Evolutionary conservation across 2,113 vertebrate species (phyloP), one percentile per base, ranked within the genome.

Genomic region (Acrocephalus arundinaceus): DNA sequence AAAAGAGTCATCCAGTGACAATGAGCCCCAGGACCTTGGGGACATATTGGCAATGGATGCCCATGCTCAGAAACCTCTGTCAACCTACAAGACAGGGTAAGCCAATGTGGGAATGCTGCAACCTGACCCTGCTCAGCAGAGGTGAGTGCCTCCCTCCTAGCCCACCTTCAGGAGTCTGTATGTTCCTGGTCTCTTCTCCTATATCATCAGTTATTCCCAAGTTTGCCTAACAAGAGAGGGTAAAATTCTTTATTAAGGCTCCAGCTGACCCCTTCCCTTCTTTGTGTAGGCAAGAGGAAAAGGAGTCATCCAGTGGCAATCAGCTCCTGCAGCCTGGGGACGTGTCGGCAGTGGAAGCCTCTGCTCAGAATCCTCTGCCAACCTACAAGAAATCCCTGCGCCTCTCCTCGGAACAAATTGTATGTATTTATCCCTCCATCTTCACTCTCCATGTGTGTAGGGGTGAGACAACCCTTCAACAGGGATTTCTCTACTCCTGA

Each of bases 351-450:
- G 49, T 71, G 2, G 90, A 93, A 65, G 51, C 18, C 13, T 61
- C 91, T 35, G 84, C 89, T 20, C 91, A 51, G 37, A 55, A 95
- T 54, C 93, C 91, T 75, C 73, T 75, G 13, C 89, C 95, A 35
- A 76, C 92, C 67, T 99, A 98, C 96, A 98, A 98, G 97, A 99
- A 99, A 87, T 99, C 99, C 9, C 98, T 99, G 15, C 98, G 98
- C 10, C 98, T 99, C 82, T 99, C 99, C 51, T 98, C 99, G 0
- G 71, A 98, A 35, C 99, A 99, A 97, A 99, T 99, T 0, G 99
- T 99, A 97, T 76, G 98, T 96, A 17, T n/a, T 58, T 18, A 48
- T 30, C 61, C 13, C 33, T 85, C 18, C 15, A 35, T 65, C 39
- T 82, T 65, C n/a, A 3, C 6, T 46, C n/a, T n/a, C 83, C 46